These are phyloP conservation scores for Drosophila nr. perissopoda DNA, from an alignment of 2,888 invertebrate species.

Conservation along the genomic window DNA sequence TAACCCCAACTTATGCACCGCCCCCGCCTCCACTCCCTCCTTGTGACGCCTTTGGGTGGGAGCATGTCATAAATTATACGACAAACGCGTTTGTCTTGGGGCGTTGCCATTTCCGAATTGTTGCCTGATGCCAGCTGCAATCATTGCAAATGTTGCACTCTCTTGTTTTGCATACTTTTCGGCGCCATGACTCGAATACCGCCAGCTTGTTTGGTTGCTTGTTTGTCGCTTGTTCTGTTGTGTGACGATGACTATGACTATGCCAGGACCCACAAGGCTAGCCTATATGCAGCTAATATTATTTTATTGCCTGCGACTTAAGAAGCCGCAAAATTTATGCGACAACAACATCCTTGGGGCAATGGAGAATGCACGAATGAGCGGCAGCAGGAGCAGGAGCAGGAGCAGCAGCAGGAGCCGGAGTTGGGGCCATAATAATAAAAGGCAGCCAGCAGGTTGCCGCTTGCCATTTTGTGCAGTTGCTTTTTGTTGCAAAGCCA, in stretches of 20 bases:
- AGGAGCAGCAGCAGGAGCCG: background rate
- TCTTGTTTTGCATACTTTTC: slow-evolving; percentile 74
- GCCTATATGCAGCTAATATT: slow-evolving; percentile 77
- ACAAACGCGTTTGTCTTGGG: slow-evolving; percentile 78
- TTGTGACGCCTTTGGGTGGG: slow-evolving; percentile 17
- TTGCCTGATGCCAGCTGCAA: slow-evolving; percentile 66
- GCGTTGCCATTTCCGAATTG: slow-evolving; percentile 51
- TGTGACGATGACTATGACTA: slow-evolving; percentile 9
- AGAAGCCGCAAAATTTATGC: slow-evolving; percentile 82
- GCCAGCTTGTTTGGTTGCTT: background rate
- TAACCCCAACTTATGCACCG: background rate
- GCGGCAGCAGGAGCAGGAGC: background rate
- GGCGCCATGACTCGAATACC: slow-evolving; percentile 40
- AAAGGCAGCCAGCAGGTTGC: slow-evolving; percentile 61
- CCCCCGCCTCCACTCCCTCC: background rate
- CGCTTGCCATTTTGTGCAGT: slow-evolving; percentile 68
- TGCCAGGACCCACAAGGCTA: slow-evolving; percentile 29
- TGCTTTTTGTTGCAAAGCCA: slow-evolving; percentile 42
- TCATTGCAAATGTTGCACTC: slow-evolving; percentile 73
- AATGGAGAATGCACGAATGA: background rate
- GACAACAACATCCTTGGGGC: slow-evolving; percentile 71
- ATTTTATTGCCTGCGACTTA: slow-evolving; percentile 81
- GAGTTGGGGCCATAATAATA: slow-evolving; percentile 69
- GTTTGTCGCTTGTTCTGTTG: slow-evolving; percentile 1
- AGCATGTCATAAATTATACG: slow-evolving; percentile 75